Percentiles rank a stretch among this genome's conserved stretches.
Conservation (phyloP, 1,140 invertebrate genomes). For the Subanguina moxae region DNA sequence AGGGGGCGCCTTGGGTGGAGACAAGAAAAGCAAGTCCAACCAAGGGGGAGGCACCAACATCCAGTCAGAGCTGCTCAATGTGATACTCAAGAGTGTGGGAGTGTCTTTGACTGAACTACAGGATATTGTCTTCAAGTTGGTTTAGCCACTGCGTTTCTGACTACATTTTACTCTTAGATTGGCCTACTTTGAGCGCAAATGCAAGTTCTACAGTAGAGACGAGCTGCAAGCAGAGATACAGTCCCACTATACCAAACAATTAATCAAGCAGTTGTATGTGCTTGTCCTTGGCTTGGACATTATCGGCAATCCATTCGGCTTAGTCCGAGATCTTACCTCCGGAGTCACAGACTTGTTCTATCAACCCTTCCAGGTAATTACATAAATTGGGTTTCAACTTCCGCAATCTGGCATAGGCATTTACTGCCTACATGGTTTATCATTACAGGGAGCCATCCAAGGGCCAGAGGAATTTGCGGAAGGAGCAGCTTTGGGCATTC, state of each 20-base stretch:
- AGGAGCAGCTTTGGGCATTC: too few species aligned
- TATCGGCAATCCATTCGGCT: constrained; percentile 93
- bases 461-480: too few species aligned
- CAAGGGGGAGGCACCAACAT: constrained; percentile 41
- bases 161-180: constrained; percentile 66
- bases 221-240: constrained; percentile 80
- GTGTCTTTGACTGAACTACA: constrained; percentile 76
- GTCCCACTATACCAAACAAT: constrained; percentile 82
- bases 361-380: constrained; percentile 78
- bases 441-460: too few species aligned
- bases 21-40: constrained; percentile 60
- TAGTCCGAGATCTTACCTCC: constrained; percentile 84
- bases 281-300: too few species aligned
- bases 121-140: constrained; percentile 86
- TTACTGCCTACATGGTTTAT: too few species aligned
- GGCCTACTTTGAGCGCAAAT: constrained; percentile 86
- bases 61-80: constrained; percentile 60
- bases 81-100: constrained; percentile 84
- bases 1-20: constrained; percentile 65
- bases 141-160: constrained; percentile 13
- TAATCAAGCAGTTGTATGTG: constrained; percentile 89
- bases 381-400: too few species aligned
- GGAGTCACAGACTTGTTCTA: constrained; percentile 96
- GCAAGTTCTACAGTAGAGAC: constrained; percentile 78
- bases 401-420: too few species aligned